Conservation (phyloP, 2,797 vertebrate genomes). For the Cetoscarus ocellatus region DNA sequence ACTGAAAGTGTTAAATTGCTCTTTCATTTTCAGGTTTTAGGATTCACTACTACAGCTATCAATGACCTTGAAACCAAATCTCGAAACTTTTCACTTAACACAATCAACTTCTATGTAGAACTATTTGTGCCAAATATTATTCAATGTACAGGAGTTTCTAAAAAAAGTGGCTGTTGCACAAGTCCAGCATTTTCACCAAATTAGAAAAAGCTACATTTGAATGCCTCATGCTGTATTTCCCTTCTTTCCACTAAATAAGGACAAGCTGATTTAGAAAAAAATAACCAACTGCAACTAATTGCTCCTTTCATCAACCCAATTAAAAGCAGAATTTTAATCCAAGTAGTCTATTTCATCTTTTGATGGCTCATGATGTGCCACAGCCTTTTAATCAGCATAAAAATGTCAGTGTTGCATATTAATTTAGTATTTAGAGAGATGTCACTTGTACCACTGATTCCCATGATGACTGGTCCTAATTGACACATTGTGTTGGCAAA, state of each 20-base stretch:
- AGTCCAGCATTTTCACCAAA: too few species aligned
- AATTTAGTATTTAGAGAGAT: conserved; percentile 52
- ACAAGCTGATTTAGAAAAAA: conserved; percentile 61
- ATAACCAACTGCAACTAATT: conserved; percentile 79
- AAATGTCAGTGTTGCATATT: conserved; percentile 71
- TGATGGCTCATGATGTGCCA: conserved; percentile 64
- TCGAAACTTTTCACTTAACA: too few species aligned
- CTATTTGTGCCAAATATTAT: too few species aligned
- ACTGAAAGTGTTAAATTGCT: too few species aligned
- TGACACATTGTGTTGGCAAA: conserved; percentile 55
- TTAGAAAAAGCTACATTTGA: conserved; percentile 15
- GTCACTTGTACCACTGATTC: conserved; percentile 66
- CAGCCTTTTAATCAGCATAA: conserved; percentile 77
- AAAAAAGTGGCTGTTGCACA: neutral
- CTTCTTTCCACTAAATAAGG: conserved; percentile 57
- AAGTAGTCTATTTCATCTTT: conserved; percentile 81
- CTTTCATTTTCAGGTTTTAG: too few species aligned
- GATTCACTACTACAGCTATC: too few species aligned
- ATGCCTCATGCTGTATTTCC: conserved; percentile 45
- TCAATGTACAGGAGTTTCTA: neutral
- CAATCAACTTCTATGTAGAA: too few species aligned
- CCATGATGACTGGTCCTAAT: conserved; percentile 56
- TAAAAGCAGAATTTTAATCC: conserved; percentile 81
- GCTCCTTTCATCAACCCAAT: conserved; percentile 84
- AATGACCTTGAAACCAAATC: too few species aligned